Base-by-base conservation (phyloP, 2,888 invertebrate species). In the Ormyrus nitidulus region DNA sequence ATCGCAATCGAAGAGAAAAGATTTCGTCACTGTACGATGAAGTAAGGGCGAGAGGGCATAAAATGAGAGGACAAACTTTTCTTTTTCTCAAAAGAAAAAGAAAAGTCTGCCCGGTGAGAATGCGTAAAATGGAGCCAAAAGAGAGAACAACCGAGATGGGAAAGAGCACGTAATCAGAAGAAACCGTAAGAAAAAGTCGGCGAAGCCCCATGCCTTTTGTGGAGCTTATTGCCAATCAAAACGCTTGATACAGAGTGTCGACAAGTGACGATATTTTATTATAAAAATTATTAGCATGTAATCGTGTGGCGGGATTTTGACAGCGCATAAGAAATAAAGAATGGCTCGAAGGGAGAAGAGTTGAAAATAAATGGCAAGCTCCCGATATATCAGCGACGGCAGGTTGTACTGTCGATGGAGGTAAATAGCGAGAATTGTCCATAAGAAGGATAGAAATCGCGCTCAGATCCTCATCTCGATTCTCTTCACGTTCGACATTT, bases 121-220 rank as follows among this genome's bases (percentile, higher is more conserved):
- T 82, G 84, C 83, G 84, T 58, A 56, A 74, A 79, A 79, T 74
- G 65, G 69, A 80, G 77, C 81, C 75, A 77, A 77, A 64, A 83
- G 84, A 87, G 84, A 62, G 73, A 53, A 72, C 53, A 59, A 59
- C 19, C 10, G 10, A 51, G 19, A 34, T 6, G 51, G 10, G 51
- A 58, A 34, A 3, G 34, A 13, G 58, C 7, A 6, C 13, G 13
- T 7, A 58, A n/a, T 34, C 34, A 58, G 13, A 13, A 58, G 58
- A 58, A 58, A 56, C 6, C n/a, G 85, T 84, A 86, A 85, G 85
- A 82, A 83, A 80, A 81, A 80, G 80, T 34, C 34, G 34, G 34
- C 34, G 34, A 34, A 34, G 34, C 34, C 4, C 34, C 34, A 4
- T 34, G 34, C 34, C 34, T 34, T 34, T 34, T 34, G 34, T 34